Evolutionary conservation across 2,113 vertebrate genomes (phyloP).

Genomic region (Panurus biarmicus): DNA sequence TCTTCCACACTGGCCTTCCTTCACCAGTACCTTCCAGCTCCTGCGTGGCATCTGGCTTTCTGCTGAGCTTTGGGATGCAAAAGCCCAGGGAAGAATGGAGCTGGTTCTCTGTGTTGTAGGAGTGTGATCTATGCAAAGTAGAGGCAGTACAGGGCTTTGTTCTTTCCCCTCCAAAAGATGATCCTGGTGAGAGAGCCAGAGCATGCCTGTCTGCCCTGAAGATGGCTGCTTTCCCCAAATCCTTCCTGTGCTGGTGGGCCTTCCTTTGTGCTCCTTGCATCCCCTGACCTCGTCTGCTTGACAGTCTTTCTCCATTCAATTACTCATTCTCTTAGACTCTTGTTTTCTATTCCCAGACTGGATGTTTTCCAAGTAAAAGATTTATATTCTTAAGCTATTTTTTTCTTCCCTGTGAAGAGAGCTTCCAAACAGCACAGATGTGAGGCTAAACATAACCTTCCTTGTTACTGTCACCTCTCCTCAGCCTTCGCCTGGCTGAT

Average conservation of each 20-base stretch:
- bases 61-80: neutral
- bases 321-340: neutral
- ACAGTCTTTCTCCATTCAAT: neutral
- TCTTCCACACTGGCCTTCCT: neutral
- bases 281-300: neutral
- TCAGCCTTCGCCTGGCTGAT: neutral
- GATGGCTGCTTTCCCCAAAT: neutral
- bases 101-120: neutral
- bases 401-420: neutral
- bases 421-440: conserved; percentile 25
- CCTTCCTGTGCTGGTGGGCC: neutral
- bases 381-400: conserved; percentile 12
- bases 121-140: neutral
- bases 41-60: neutral
- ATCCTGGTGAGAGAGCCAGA: neutral
- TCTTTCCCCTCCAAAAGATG: neutral
- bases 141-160: neutral
- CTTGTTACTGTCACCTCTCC: conserved; percentile 35
- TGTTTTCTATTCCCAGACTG: neutral
- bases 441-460: conserved; percentile 35
- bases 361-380: conserved; percentile 29
- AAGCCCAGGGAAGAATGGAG: neutral
- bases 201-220: neutral
- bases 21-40: neutral
- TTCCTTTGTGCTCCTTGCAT: neutral